Conservation (phyloP, 2,888 invertebrate genomes). For the Xylocampa areola region DNA sequence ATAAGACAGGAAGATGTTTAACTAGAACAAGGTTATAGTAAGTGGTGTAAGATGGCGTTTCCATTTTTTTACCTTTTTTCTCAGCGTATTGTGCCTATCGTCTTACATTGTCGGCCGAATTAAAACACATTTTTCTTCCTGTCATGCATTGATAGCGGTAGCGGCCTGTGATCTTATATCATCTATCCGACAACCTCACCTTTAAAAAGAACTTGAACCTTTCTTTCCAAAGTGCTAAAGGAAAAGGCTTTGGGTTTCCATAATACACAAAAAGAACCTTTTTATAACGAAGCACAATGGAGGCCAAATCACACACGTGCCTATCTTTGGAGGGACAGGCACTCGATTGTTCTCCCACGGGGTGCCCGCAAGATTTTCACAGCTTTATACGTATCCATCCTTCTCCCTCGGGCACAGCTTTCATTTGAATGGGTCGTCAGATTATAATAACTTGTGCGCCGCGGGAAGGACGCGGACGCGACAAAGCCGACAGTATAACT, state of each 20-base stretch:
- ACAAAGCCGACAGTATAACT: constrained; percentile 56
- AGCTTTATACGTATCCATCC: constrained; percentile 66
- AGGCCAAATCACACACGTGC: constrained; percentile 69
- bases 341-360: constrained; percentile 67
- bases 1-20: no score
- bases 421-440: constrained; percentile 71
- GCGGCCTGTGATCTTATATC: constrained; percentile 35
- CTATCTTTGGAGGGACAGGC: constrained; percentile 65
- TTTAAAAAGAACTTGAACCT: constrained; percentile 51
- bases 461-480: constrained; percentile 43
- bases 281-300: constrained; percentile 68
- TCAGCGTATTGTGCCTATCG: not conserved
- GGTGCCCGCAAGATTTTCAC: constrained; percentile 66
- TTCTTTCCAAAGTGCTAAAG: constrained; percentile 49
- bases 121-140: constrained; percentile 21
- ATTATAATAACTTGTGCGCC: constrained; percentile 70
- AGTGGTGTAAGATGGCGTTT: no score
- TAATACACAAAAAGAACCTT: constrained; percentile 64
- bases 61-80: no score
- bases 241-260: constrained; percentile 64
- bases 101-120: not conserved
- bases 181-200: constrained; percentile 46
- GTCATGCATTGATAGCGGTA: constrained; percentile 29
- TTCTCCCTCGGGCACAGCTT: constrained; percentile 61
- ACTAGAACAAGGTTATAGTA: no score